phyloP scores from a whole-genome alignment of 2,113 vertebrate species.

The Chionis minor region DNA sequence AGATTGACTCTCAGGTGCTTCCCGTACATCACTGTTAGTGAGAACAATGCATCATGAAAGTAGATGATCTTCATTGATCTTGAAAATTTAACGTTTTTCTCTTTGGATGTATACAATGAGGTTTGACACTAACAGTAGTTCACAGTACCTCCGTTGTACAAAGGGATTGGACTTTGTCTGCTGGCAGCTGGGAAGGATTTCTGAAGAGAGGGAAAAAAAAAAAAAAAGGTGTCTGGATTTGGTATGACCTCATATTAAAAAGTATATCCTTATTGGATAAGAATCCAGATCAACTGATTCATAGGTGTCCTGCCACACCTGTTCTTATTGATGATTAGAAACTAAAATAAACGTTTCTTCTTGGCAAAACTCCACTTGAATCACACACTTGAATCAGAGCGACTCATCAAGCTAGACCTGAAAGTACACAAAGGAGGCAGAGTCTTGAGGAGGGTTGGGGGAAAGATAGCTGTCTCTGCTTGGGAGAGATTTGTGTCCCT shows the following conservation, averaged over 20 bases:
- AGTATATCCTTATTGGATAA: neutral
- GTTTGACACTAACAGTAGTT: neutral
- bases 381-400: neutral
- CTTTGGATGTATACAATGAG: neutral
- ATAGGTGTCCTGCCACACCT: neutral
- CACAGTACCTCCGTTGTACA: neutral
- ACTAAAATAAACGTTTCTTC: neutral
- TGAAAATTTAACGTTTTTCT: slow-evolving; percentile 31
- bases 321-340: slow-evolving; percentile 28
- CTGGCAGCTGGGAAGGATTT: neutral
- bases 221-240: neutral
- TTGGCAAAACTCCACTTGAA: neutral
- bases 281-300: neutral
- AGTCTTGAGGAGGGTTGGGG: neutral
- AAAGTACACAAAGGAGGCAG: neutral
- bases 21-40: slow-evolving; percentile 42
- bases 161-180: neutral
- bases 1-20: slow-evolving; percentile 64
- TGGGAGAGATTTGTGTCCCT: neutral
- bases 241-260: slow-evolving; percentile 20
- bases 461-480: neutral
- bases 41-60: slow-evolving; percentile 61
- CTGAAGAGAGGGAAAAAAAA: neutral
- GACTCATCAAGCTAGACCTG: neutral
- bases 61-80: slow-evolving; percentile 38